phyloP scores from a whole-genome alignment of 2,797 vertebrate genomes.

The Numenius phaeopus region DNA sequence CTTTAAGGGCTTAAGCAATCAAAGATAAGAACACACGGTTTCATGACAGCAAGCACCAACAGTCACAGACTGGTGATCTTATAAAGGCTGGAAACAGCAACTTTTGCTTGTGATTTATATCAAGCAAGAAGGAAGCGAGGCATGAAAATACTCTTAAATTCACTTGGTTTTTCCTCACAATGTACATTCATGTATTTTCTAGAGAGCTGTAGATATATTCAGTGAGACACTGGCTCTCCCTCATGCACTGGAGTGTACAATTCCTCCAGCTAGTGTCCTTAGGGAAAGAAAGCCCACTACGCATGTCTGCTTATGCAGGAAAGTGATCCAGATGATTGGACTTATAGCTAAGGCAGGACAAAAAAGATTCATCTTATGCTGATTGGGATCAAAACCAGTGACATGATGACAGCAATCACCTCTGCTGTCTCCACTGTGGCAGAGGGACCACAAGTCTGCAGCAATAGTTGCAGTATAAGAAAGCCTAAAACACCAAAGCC shows the following conservation, averaged over 20 bases:
- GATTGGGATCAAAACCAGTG: not conserved
- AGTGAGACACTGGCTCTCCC: rapidly evolving
- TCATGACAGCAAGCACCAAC: not conserved
- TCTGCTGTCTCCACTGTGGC: not conserved
- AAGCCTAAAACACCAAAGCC: not conserved
- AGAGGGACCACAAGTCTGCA: not conserved
- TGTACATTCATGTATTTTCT: not conserved
- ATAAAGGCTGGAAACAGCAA: not conserved
- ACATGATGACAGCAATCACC: not conserved
- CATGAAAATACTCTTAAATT: not conserved
- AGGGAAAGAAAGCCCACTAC: not conserved
- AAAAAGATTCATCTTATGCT: not conserved
- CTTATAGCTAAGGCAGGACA: not conserved
- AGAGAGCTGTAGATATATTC: not conserved
- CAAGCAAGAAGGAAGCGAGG: not conserved
- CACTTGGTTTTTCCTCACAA: not conserved
- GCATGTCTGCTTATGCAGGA: not conserved
- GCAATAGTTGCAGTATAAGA: not conserved
- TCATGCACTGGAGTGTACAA: not conserved
- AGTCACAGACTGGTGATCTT: not conserved
- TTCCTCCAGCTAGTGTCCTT: not conserved
- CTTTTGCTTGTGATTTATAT: not conserved
- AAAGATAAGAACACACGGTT: not conserved
- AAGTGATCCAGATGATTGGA: not conserved
- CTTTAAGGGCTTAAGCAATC: not conserved